Conservation (phyloP, 2,113 vertebrate genomes). For the Centrocercus urophasianus region DNA sequence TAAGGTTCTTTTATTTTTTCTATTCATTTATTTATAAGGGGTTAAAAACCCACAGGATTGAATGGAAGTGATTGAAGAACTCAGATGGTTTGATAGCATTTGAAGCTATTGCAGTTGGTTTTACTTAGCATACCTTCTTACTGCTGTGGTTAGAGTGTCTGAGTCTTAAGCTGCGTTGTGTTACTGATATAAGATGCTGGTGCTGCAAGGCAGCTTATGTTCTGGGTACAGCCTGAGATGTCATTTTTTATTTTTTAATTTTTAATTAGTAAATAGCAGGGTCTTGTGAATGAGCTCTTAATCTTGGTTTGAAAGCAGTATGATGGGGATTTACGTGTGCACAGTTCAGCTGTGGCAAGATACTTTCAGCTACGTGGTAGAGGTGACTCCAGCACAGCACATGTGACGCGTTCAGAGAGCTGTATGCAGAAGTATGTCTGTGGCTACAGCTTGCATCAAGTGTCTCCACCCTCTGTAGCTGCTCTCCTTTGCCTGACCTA, state of each 20-base stretch:
- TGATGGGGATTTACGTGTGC: background rate
- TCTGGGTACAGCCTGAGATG: background rate
- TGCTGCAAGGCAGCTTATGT: background rate
- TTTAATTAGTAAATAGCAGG: background rate
- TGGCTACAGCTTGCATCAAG: background rate
- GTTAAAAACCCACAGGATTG: background rate
- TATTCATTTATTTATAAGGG: background rate
- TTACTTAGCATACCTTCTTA: background rate
- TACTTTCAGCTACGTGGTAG: accelerated
- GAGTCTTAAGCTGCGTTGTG: background rate
- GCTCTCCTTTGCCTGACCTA: background rate
- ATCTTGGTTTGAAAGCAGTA: background rate
- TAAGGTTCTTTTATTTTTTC: background rate
- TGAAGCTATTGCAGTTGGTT: background rate
- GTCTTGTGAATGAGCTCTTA: background rate
- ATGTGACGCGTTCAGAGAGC: background rate
- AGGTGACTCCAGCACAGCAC: background rate
- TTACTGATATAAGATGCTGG: too few relatives aligned
- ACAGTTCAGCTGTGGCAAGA: accelerated
- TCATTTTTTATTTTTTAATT: background rate
- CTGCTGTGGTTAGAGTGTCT: too few relatives aligned
- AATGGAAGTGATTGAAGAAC: background rate
- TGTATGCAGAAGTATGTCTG: background rate
- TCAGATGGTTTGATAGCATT: background rate
- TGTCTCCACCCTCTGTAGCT: background rate